Percentiles rank a stretch among this genome's conserved stretches.
Conservation (phyloP, 2,888 invertebrate genomes). For the Tinea pellionella region DNA sequence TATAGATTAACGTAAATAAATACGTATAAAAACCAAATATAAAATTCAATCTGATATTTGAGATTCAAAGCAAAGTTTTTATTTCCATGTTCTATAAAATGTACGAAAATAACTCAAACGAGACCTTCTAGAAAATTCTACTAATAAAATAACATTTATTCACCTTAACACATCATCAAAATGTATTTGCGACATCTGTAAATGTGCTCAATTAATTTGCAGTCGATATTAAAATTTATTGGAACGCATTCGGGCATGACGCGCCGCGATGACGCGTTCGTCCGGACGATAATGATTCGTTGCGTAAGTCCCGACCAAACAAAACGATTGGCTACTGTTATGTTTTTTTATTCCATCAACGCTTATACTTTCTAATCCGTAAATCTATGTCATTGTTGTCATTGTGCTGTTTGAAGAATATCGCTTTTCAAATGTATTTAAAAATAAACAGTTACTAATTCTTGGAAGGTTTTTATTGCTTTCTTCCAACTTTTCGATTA, state of each 20-base stretch:
- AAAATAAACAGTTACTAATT: too few species aligned
- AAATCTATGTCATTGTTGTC: constrained; percentile 5
- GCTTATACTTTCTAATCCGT: constrained; percentile 2
- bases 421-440: neutral
- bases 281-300: neutral
- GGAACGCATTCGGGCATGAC: neutral
- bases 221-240: neutral
- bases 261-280: neutral
- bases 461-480: neutral
- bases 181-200: neutral
- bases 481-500: neutral
- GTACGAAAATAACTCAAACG: too few species aligned
- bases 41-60: too few species aligned
- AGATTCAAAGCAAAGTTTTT: too few species aligned
- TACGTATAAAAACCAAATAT: too few species aligned
- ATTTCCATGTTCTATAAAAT: too few species aligned
- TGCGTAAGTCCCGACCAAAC: neutral
- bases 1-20: too few species aligned
- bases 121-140: too few species aligned
- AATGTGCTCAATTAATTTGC: neutral
- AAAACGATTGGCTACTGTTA: neutral
- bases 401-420: neutral
- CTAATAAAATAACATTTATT: too few species aligned
- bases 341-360: neutral
- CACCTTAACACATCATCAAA: too few species aligned